Evolutionary conservation across 2,888 invertebrate genomes (phyloP), one percentile per base, ranked within the genome.

Genomic region (Rhabditophanes sp.): DNA sequence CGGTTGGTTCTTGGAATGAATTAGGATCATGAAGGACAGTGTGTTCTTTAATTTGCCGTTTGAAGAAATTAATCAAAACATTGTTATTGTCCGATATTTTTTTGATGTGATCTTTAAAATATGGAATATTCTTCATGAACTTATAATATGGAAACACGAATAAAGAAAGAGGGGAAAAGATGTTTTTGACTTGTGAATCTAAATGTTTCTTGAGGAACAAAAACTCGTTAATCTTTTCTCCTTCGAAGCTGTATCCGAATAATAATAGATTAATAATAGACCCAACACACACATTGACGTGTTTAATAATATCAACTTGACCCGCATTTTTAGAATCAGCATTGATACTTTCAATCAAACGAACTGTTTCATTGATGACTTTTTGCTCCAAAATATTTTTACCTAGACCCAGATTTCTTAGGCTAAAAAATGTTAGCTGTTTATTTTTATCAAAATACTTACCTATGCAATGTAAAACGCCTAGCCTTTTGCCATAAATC

Each of bases 331-430:
- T n/a, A n/a, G n/a, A n/a, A n/a, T n/a, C 9, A 2, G 2, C n/a
- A 16, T 15, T 20, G 18, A 34, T 25, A 11, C 19, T 20, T 3
- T 25, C 7, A 18, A 20, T 15, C 8, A 34, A 14, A 8, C 8
- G 18, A 8, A 4, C 8, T 9, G 35, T 22, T 23, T 37, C 37
- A 15, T 37, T 20, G 4, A 37, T 12, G 3, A 37, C 37, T 8
- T 32, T 23, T 11, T 40, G 33, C 12, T 40, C 33, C 42, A 40
- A 27, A 14, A 29, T 18, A 19, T 39, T 39, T 9, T 21, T 19
- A 9, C 42, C 42, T 14, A 43, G 21, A 8, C 40, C 40, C 15
- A 42, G 41, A 15, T 42, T 21, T 15, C 24, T 23, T 12, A 40
- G 23, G 4, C 25, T 24, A 9, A 30, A 27, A 5, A 40, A 22